These are phyloP conservation scores for Gasterosteus nipponicus DNA, from an alignment of 2,113 vertebrate genomes.

Conservation along the genomic window DNA sequence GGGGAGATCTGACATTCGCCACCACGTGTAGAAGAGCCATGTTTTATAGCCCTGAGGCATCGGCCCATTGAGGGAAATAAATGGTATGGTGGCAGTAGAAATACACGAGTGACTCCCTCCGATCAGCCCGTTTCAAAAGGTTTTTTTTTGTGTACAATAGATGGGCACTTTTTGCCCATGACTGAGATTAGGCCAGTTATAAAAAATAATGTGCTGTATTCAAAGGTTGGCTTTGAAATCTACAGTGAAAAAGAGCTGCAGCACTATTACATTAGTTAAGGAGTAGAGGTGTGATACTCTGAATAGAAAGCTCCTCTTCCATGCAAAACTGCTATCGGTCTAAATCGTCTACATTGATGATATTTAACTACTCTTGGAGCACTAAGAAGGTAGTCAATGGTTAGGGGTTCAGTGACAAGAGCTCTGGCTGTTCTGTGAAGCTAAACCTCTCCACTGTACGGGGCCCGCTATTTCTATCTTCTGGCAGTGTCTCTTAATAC, in stretches of 20 bases:
- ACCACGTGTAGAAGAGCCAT: slow-evolving; percentile 50
- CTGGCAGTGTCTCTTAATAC: neutral
- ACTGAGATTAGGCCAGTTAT: neutral
- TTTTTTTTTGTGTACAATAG: neutral
- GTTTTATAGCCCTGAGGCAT: slow-evolving; percentile 30
- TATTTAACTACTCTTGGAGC: slow-evolving; percentile 4
- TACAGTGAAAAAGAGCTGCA: neutral
- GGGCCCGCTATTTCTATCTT: slow-evolving; percentile 2
- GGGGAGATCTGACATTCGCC: slow-evolving; percentile 36
- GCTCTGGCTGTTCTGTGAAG: neutral
- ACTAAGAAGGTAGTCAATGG: neutral
- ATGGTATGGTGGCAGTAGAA: neutral
- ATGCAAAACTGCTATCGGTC: neutral
- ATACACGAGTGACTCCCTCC: neutral
- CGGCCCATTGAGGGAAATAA: neutral
- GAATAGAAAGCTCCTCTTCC: neutral
- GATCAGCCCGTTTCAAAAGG: neutral
- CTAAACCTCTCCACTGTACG: neutral
- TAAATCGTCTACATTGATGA: neutral
- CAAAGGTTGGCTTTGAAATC: neutral
- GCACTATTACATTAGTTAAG: neutral
- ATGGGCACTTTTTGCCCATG: neutral
- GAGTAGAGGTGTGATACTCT: neutral
- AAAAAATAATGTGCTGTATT: slow-evolving; percentile 3
- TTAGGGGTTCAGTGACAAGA: neutral